A percentile compares a stretch with the other conserved stretches of the same genome.
Conservation (phyloP, 2,113 vertebrate species). For the Sylvietta virens region DNA sequence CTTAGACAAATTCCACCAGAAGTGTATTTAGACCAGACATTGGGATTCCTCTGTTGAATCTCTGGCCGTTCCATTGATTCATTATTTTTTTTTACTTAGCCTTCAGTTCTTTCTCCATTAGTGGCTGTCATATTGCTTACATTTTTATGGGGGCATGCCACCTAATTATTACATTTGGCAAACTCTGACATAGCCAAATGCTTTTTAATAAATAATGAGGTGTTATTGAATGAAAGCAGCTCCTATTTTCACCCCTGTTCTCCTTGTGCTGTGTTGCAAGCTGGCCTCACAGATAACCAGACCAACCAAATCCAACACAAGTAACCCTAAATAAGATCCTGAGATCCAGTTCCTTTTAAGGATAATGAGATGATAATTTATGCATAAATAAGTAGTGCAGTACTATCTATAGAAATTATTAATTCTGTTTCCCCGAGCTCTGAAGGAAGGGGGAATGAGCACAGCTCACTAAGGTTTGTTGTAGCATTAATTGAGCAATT, state of each 20-base stretch:
- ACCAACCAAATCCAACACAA: neutral
- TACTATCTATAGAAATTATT: neutral
- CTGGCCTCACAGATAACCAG: neutral
- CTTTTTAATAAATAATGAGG: neutral
- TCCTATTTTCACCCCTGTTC: neutral
- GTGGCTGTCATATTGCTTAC: neutral
- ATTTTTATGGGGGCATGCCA: neutral
- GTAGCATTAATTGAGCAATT: neutral
- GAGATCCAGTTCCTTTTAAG: neutral
- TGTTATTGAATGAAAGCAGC: neutral
- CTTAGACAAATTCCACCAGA: slow-evolving; percentile 23
- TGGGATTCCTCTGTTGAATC: neutral
- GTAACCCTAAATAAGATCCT: neutral
- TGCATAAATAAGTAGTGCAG: neutral
- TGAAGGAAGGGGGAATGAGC: neutral
- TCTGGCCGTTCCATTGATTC: neutral
- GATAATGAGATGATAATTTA: neutral
- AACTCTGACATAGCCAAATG: neutral
- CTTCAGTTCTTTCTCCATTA: slow-evolving; percentile 3
- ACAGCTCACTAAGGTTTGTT: neutral
- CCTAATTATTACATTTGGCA: neutral
- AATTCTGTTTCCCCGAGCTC: neutral
- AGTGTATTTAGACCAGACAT: neutral
- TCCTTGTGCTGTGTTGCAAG: neutral
- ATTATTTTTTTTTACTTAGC: slow-evolving; percentile 3